Evolutionary conservation across 1,140 invertebrate genomes (phyloP), one percentile per base, ranked within the genome.

Genomic region (Rhynchophorus ferrugineus): DNA sequence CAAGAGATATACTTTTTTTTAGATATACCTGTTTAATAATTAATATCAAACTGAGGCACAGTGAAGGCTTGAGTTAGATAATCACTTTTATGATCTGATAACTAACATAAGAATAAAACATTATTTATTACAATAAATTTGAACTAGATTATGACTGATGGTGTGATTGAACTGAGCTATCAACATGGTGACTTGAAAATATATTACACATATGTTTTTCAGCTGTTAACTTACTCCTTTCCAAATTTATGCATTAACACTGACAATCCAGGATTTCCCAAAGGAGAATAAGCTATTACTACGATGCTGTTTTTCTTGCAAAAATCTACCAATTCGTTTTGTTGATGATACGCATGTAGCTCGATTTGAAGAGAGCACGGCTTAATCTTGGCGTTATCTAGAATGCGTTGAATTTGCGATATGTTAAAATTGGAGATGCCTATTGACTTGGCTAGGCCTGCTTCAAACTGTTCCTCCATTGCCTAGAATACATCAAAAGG

Each of bases 401-500:
- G 71, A 39, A 89, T 76, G 22, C 76, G 73, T 43, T 73, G 59
- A 41, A 89, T 78, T 71, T 89, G 86, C 9, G 70, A 61, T 52
- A 79, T 71, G 61, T 85, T 89, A 59, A 89, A 91, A 62, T 90
- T 90, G n/a, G 87, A 89, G 3, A 91, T 57, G 1, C 87, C 87
- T 60, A 90, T 83, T 0, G 84, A 79, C 62, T 76, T 79, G 13
- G 80, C 67, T n/a, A 76, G 67, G 21, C 85, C 82, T 22, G 72
- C 72, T 51, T 75, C 75, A 3, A 85, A 78, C 61, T 84, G 79
- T 51, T 81, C 72, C 69, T 89, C 86, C 84, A 89, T 85, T 70
- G 76, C 78, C 82, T 86, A n/a, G n/a, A n/a, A n/a, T n/a, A n/a
- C n/a, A n/a, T n/a, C n/a, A n/a, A n/a, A n/a, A n/a, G n/a, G n/a